Evolutionary conservation across 2,888 invertebrate genomes (phyloP).

Genomic region (Cryptus viduatorius): DNA sequence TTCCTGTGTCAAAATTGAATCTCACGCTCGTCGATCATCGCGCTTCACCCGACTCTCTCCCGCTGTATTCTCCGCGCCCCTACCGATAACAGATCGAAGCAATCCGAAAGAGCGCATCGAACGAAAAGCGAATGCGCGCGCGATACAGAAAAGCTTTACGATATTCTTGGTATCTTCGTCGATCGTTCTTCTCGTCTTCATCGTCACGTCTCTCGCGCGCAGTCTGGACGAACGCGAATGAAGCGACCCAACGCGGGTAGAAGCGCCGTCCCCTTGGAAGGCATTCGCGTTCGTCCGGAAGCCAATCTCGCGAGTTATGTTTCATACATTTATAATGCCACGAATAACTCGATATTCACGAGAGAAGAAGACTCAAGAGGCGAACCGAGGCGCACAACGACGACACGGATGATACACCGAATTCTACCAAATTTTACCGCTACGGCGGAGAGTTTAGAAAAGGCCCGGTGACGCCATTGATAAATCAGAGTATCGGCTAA

Average conservation of each 20-base stretch:
- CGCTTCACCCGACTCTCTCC: neutral
- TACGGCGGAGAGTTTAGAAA: slow-evolving; percentile 24
- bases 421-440: neutral
- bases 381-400: neutral
- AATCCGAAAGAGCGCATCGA: neutral
- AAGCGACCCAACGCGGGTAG: neutral
- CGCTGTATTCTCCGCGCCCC: neutral
- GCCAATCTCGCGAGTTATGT: slow-evolving; percentile 70
- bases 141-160: neutral
- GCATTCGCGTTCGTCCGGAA: slow-evolving; percentile 4
- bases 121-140: neutral
- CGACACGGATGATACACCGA: neutral
- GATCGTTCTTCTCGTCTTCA: neutral
- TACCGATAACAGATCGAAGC: neutral
- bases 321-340: slow-evolving; percentile 67
- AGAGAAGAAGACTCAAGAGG: neutral
- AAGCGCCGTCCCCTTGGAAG: neutral
- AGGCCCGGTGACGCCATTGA: slow-evolving; percentile 63
- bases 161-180: neutral
- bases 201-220: neutral
- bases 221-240: neutral
- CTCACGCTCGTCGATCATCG: slow-evolving; percentile 7
- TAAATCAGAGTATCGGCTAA: slow-evolving; percentile 77
- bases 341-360: slow-evolving; percentile 62
- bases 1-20: no score